Conservation (phyloP, 2,888 invertebrate genomes). For the Drosophila colorata region DNA sequence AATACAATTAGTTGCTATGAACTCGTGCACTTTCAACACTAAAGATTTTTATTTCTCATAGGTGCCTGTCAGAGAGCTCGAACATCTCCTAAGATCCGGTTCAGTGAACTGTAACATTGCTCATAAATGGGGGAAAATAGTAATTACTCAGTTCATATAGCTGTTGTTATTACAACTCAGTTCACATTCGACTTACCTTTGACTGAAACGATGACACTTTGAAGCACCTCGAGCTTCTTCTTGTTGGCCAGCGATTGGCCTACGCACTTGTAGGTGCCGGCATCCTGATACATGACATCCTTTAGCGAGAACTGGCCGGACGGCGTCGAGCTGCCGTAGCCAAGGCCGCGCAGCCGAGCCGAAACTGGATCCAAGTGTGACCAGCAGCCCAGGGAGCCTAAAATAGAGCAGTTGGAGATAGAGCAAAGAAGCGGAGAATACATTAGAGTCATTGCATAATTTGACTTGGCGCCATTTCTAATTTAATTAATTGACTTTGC, state of each 20-base stretch:
- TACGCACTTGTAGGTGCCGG: constrained; percentile 91
- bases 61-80: too few species aligned
- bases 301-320: constrained; percentile 89
- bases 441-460: constrained; percentile 50
- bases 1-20: neutral
- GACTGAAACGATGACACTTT: constrained; percentile 86
- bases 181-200: constrained; percentile 86
- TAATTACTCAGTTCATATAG: neutral
- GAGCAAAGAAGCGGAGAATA: neutral
- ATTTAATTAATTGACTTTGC: constrained; percentile 82
- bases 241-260: constrained; percentile 85
- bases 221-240: constrained; percentile 86
- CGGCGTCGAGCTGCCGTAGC: constrained; percentile 86
- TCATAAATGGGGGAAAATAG: neutral
- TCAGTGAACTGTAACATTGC: neutral
- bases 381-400: constrained; percentile 89
- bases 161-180: neutral
- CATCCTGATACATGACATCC: constrained; percentile 91
- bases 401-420: too few species aligned
- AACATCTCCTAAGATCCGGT: neutral
- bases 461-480: constrained; percentile 50
- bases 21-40: neutral
- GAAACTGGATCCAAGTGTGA: constrained; percentile 87
- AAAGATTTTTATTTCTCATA: too few species aligned
- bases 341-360: constrained; percentile 86